Conservation (phyloP, 1,140 invertebrate genomes). For the Drosophila tani region DNA sequence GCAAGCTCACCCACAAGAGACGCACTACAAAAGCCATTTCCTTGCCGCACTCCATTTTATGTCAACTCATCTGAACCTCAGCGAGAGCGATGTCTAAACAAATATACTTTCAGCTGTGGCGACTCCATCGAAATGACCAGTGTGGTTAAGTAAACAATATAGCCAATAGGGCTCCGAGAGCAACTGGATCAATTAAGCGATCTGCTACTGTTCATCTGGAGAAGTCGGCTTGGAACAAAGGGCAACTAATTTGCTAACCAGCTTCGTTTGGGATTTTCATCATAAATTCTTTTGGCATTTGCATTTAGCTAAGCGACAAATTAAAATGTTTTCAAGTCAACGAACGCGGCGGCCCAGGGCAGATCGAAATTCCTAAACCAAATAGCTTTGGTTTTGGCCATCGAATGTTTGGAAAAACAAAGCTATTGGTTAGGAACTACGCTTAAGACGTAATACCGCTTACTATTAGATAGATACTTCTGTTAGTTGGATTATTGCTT, state of each 20-base stretch:
- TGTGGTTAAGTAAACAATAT: constrained; percentile 60
- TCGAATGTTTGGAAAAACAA: constrained; percentile 45
- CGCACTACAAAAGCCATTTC: constrained; percentile 27
- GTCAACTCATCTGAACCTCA: constrained; percentile 47
- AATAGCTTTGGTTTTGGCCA: constrained; percentile 36
- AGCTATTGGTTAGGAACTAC: constrained; percentile 61
- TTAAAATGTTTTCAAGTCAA: constrained; percentile 64
- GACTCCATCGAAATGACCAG: constrained; percentile 72
- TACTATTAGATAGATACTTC: constrained; percentile 68
- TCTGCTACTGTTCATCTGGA: constrained; percentile 62
- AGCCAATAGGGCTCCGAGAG: constrained; percentile 21
- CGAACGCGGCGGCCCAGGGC: constrained; percentile 28
- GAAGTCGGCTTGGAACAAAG: constrained; percentile 65
- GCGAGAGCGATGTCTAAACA: constrained; percentile 27
- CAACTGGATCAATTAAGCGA: constrained; percentile 59
- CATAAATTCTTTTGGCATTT: constrained; percentile 53
- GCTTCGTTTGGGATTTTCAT: constrained; percentile 50
- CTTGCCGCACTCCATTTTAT: constrained; percentile 50
- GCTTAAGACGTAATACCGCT: constrained; percentile 68
- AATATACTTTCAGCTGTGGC: constrained; percentile 71
- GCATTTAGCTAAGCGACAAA: constrained; percentile 59
- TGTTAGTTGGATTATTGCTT: constrained; percentile 80
- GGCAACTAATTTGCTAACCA: constrained; percentile 52
- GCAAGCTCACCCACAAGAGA: constrained; percentile 22
- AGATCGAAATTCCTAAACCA: constrained; percentile 41